These are phyloP conservation scores for Lathronympha strigana DNA, from an alignment of 2,888 invertebrate species.

Conservation along the genomic window DNA sequence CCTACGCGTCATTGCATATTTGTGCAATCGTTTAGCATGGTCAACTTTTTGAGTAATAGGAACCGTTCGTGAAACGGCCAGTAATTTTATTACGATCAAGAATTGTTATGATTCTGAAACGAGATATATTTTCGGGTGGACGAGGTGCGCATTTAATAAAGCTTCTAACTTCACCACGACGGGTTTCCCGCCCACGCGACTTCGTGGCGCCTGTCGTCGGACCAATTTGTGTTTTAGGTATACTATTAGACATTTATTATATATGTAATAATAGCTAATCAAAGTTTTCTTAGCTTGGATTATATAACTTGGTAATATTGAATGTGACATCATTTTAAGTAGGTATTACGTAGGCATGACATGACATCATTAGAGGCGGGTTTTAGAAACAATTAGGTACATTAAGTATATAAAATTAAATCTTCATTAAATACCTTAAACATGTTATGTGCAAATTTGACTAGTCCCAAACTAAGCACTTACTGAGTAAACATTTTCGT, in stretches of 20 bases:
- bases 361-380: neutral
- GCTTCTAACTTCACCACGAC: conserved; percentile 68
- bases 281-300: neutral
- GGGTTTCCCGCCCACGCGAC: conserved; percentile 83
- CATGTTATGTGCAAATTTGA: neutral
- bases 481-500: neutral
- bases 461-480: neutral
- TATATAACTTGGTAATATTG: neutral
- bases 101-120: conserved; percentile 9
- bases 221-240: conserved; percentile 40
- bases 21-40: conserved; percentile 38
- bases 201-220: conserved; percentile 76
- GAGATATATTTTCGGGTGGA: conserved; percentile 8
- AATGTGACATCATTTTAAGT: neutral
- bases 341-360: neutral
- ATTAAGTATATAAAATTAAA: no score
- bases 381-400: conserved; percentile 1
- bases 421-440: neutral
- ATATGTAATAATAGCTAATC: neutral
- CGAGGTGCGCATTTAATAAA: conserved; percentile 53
- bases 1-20: conserved; percentile 42
- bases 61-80: conserved; percentile 23
- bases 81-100: conserved; percentile 6
- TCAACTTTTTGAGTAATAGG: conserved; percentile 35
- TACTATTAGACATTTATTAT: neutral